Conservation (phyloP, 2,797 vertebrate genomes). For the Harpagifer antarcticus region DNA sequence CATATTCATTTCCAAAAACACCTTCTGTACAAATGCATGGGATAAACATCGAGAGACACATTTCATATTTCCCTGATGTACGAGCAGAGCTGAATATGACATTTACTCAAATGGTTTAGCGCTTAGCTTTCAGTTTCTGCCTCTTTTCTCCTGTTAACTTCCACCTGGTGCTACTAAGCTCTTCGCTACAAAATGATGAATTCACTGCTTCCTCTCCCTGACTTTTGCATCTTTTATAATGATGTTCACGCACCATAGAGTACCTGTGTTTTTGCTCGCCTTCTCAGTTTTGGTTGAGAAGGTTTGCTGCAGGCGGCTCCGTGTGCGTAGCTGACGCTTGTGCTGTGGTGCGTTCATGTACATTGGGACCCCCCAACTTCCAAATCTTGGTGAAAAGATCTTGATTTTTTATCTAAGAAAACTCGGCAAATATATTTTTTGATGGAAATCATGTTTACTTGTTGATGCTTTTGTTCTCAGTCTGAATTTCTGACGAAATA, state of each 20-base stretch:
- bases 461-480: conserved; percentile 25
- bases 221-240: conserved; percentile 40
- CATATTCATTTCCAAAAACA: conserved; percentile 8
- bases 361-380: conserved; percentile 35
- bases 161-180: conserved; percentile 20
- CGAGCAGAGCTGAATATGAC: conserved; percentile 14
- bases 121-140: not conserved
- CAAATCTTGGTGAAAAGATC: conserved; percentile 38
- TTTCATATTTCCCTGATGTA: not conserved
- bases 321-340: conserved; percentile 38
- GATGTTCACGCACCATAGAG: conserved; percentile 30
- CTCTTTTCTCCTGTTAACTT: not conserved
- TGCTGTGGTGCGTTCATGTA: conserved; percentile 41
- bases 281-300: conserved; percentile 37
- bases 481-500: conserved; percentile 40
- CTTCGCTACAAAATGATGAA: conserved; percentile 27
- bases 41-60: not conserved
- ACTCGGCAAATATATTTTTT: conserved; percentile 28
- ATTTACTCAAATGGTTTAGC: conserved; percentile 18
- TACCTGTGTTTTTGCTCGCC: conserved; percentile 45
- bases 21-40: not conserved
- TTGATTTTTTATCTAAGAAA: conserved; percentile 40
- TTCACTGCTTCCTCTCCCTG: conserved; percentile 15
- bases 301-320: conserved; percentile 52
- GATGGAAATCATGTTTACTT: conserved; percentile 36